A percentile compares a stretch with the other conserved stretches of the same genome.
Evolutionary conservation across 2,113 vertebrate species (phyloP).

Genomic region (Tor tambroides): DNA sequence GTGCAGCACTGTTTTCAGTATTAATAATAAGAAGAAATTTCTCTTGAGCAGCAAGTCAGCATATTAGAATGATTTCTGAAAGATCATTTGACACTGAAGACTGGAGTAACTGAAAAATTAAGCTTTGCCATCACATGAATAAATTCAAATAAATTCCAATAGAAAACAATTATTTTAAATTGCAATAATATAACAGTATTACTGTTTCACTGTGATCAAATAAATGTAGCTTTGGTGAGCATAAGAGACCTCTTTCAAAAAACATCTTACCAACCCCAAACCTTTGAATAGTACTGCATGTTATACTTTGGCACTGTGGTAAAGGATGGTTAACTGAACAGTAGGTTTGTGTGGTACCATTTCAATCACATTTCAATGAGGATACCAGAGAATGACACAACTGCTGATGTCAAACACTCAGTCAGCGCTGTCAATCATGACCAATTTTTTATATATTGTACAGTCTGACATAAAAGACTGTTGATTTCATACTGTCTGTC

Average conservation of each 20-base stretch:
- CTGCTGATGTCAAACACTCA: background rate
- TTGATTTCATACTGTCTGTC: background rate
- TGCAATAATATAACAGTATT: background rate
- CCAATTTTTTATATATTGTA: background rate
- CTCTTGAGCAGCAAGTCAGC: background rate
- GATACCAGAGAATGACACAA: background rate
- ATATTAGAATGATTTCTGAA: background rate
- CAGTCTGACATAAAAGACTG: background rate
- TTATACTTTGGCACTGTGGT: no score
- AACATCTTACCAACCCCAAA: background rate
- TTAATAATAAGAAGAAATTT: no score
- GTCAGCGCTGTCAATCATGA: background rate
- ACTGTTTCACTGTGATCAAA: background rate
- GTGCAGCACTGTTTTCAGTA: background rate
- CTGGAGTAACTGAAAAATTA: background rate
- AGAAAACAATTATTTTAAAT: background rate
- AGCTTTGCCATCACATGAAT: background rate
- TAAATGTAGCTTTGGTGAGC: background rate
- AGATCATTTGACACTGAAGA: background rate
- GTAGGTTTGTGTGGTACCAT: no score
- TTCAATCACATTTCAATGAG: background rate
- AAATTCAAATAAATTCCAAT: background rate
- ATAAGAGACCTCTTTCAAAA: background rate
- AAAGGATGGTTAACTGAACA: background rate
- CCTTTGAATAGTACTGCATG: background rate